Evolutionary conservation across 2,113 vertebrate genomes (phyloP).

Genomic region (Ammospiza nelsoni): DNA sequence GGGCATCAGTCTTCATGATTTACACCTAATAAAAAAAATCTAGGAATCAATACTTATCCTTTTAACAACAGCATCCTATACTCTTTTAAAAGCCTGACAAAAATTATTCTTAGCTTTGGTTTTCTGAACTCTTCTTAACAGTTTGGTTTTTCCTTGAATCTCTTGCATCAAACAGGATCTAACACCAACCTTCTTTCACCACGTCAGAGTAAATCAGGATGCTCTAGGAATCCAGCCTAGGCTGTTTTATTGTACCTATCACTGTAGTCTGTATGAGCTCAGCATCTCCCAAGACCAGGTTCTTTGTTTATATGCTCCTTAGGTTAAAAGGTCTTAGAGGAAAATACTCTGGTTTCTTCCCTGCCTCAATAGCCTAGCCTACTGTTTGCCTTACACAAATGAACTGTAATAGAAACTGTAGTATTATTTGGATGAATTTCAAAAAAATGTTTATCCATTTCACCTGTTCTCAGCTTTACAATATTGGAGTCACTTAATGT

Average conservation of each 20-base stretch:
- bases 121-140: neutral
- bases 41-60: neutral
- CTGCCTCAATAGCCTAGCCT: neutral
- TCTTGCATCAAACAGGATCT: neutral
- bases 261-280: neutral
- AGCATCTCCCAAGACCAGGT: neutral
- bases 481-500: neutral
- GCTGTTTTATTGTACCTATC: neutral
- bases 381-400: neutral
- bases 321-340: neutral
- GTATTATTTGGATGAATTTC: neutral
- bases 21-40: neutral
- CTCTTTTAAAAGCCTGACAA: neutral
- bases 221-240: neutral
- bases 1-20: neutral
- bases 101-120: neutral
- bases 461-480: neutral
- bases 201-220: neutral
- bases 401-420: neutral
- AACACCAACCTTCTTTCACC: neutral
- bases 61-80: neutral
- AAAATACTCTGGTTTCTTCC: neutral
- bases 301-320: neutral
- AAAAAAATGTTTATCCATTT: neutral
- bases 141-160: neutral